phyloP scores from a whole-genome alignment of 2,113 vertebrate genomes.

The Corvus hawaiiensis region DNA sequence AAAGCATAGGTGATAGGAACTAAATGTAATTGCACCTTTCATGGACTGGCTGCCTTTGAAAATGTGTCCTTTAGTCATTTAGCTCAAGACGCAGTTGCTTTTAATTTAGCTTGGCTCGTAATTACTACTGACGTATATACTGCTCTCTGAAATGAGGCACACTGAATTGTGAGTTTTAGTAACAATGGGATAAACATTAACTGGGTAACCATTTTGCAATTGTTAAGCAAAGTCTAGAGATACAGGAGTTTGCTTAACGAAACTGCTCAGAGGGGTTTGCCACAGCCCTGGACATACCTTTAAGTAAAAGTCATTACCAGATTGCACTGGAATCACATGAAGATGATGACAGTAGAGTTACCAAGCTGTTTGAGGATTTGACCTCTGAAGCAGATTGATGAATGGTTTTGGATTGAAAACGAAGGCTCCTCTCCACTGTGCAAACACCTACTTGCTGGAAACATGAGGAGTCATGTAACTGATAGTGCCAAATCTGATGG shows the following conservation, averaged over 20 bases:
- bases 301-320: background rate
- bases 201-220: conserved; percentile 23
- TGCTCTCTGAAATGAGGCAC: background rate
- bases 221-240: conserved; percentile 53
- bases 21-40: background rate
- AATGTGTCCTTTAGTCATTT: background rate
- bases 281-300: background rate
- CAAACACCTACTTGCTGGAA: background rate
- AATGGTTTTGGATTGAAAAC: background rate
- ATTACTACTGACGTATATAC: background rate
- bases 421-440: background rate
- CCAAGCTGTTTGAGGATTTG: background rate
- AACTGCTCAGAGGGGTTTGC: background rate
- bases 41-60: background rate
- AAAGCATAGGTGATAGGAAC: background rate
- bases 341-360: background rate
- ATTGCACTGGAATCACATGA: background rate
- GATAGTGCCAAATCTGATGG: background rate
- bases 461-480: background rate
- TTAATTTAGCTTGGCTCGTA: background rate
- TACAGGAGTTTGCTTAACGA: background rate
- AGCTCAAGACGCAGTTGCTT: conserved; percentile 14
- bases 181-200: conserved; percentile 52
- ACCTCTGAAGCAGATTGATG: conserved; percentile 1
- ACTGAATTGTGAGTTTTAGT: background rate